Conservation (phyloP, 2,888 invertebrate species). For the Kryphioiulus occultus region DNA sequence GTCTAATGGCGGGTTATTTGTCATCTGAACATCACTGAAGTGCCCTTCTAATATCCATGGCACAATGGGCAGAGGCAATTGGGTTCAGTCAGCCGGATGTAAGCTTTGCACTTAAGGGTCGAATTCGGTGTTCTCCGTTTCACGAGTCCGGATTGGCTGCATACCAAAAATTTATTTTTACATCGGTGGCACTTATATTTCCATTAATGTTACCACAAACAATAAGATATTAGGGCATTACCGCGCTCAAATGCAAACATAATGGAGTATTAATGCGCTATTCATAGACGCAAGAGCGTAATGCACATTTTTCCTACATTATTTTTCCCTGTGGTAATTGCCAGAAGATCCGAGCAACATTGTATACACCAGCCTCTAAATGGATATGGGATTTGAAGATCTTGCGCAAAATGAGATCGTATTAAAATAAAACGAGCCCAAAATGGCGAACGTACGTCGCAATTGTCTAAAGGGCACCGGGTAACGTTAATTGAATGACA, state of each 20-base stretch:
- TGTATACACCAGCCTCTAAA: not conserved
- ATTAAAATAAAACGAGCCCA: not conserved
- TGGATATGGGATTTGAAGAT: not conserved
- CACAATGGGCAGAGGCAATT: slow-evolving; percentile 38
- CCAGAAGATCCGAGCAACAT: not conserved
- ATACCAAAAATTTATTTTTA: slow-evolving; percentile 34
- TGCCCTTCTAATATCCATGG: slow-evolving; percentile 36
- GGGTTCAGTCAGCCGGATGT: slow-evolving; percentile 39
- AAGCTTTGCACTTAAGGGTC: slow-evolving; percentile 40
- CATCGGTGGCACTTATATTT: slow-evolving; percentile 14
- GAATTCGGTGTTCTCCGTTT: slow-evolving; percentile 24
- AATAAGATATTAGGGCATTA: slow-evolving; percentile 39
- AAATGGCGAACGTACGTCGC: not conserved
- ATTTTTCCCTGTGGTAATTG: slow-evolving; percentile 13
- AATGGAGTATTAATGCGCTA: not conserved
- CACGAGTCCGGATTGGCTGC: slow-evolving; percentile 19
- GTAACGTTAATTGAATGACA: not conserved
- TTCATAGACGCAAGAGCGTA: not conserved
- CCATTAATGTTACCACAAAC: slow-evolving; percentile 39
- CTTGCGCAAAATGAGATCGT: not conserved
- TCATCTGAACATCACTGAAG: slow-evolving; percentile 24
- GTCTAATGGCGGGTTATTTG: slow-evolving; percentile 29
- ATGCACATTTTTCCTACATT: not conserved
- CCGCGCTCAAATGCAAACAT: not conserved
- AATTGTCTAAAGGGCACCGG: not conserved